Evolutionary conservation across 2,113 vertebrate species (phyloP).

Genomic region (Gallinago jamesoni): DNA sequence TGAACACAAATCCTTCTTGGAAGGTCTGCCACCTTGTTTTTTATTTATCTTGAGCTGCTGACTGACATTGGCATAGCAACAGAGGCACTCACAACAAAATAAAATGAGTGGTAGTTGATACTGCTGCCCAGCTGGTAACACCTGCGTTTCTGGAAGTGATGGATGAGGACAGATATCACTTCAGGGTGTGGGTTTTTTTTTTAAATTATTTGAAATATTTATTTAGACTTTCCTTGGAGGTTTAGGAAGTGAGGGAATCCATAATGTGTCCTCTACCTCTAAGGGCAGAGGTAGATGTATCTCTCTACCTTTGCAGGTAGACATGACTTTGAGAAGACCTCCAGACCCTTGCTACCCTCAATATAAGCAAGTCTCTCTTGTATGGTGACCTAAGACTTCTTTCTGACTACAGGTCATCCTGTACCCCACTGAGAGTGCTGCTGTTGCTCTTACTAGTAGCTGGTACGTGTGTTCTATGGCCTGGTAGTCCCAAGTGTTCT

Average conservation of each 20-base stretch:
- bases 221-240: background rate
- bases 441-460: background rate
- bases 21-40: background rate
- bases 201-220: background rate
- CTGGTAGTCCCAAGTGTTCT: background rate
- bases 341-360: too few species aligned
- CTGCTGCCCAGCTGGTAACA: background rate
- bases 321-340: background rate
- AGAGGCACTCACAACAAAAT: background rate
- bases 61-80: background rate
- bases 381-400: background rate
- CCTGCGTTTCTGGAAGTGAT: background rate
- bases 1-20: background rate
- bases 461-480: accelerated
- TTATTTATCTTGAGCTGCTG: background rate
- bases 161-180: background rate
- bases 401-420: background rate
- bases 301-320: background rate
- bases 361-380: background rate
- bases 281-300: background rate
- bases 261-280: background rate
- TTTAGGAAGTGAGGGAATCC: background rate
- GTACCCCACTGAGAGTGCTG: background rate
- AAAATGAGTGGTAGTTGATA: background rate
- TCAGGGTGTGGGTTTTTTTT: background rate